Conservation (phyloP, 2,888 invertebrate species). For the Diarsia dahlii region DNA sequence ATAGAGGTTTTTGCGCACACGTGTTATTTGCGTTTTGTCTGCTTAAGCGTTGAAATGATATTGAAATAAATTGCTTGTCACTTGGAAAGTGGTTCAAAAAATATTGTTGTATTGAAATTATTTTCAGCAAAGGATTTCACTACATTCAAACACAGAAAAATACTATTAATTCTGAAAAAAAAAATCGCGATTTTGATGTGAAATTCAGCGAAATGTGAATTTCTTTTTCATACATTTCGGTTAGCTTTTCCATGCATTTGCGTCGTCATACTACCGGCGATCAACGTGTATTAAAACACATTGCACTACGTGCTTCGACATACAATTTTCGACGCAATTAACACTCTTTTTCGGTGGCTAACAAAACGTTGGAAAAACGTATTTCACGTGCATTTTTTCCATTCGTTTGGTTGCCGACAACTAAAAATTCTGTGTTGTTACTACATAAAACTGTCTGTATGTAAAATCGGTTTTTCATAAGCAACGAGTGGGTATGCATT, state of each 20-base stretch:
- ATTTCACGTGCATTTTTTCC: conserved; percentile 46
- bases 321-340: conserved; percentile 57
- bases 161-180: too few species aligned
- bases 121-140: too few species aligned
- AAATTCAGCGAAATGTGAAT: neutral
- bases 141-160: neutral
- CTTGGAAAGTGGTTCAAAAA: neutral
- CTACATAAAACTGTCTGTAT: conserved; percentile 32
- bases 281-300: conserved; percentile 19
- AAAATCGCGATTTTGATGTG: neutral
- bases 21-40: neutral
- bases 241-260: neutral
- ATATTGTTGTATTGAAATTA: neutral
- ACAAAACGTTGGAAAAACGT: conserved; percentile 34
- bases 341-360: conserved; percentile 32
- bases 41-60: neutral
- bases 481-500: conserved; percentile 37
- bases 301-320: conserved; percentile 28
- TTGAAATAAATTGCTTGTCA: neutral
- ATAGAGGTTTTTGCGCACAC: neutral
- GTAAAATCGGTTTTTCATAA: conserved; percentile 53
- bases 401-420: conserved; percentile 19
- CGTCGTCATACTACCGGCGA: neutral
- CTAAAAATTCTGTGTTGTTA: conserved; percentile 40
- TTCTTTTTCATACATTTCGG: neutral